Evolutionary conservation across 2,888 invertebrate species (phyloP).

Genomic region (Agrochola circellaris): DNA sequence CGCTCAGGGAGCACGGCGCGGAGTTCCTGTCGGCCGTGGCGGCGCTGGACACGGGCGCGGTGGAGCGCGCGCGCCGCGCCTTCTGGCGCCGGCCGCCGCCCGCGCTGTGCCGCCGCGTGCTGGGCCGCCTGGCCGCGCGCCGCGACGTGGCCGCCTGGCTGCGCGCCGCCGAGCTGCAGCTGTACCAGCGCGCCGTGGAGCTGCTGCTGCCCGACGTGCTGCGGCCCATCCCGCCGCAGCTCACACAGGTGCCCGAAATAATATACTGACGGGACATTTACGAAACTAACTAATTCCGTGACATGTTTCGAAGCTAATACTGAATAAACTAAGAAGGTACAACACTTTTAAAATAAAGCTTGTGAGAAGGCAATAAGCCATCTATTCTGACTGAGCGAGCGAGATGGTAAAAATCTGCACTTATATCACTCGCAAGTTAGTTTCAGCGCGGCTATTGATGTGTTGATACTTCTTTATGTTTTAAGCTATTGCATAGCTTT

Average conservation of each 20-base stretch:
- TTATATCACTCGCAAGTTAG: not conserved
- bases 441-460: not conserved
- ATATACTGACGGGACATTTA: no score
- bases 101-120: constrained; percentile 97
- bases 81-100: constrained; percentile 96
- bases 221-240: constrained; percentile 42
- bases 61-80: constrained; percentile 97
- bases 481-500: no score
- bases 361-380: not conserved
- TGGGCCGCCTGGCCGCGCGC: constrained; percentile 93
- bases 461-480: no score
- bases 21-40: constrained; percentile 97
- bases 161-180: constrained; percentile 95
- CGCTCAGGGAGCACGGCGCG: constrained; percentile 96
- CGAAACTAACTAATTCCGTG: not conserved
- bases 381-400: not conserved
- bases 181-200: constrained; percentile 99
- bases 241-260: constrained; percentile 85
- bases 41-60: constrained; percentile 96
- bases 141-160: constrained; percentile 94
- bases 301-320: not conserved
- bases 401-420: not conserved
- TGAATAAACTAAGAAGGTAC: not conserved
- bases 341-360: no score
- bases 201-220: constrained; percentile 92